phyloP scores from a whole-genome alignment of 1,140 invertebrate genomes.

The Harpegnathos saltator region DNA sequence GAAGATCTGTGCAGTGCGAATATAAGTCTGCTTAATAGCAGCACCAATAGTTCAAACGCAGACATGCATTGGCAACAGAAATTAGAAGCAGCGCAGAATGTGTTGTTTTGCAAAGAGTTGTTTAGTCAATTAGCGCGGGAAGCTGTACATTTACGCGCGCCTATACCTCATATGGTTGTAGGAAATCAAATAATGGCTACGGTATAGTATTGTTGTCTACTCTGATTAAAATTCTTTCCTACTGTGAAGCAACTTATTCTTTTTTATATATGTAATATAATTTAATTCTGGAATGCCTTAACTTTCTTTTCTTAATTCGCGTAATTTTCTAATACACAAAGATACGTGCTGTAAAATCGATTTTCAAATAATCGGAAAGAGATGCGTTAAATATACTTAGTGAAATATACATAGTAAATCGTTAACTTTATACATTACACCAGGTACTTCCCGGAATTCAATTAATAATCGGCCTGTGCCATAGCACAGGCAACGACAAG shows the following conservation, averaged over 20 bases:
- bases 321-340: too few relatives aligned
- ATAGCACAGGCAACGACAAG: slow-evolving; percentile 90
- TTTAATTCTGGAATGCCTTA: too few relatives aligned
- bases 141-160: slow-evolving; percentile 96
- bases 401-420: too few relatives aligned
- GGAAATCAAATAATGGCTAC: slow-evolving; percentile 99
- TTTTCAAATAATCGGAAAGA: too few relatives aligned
- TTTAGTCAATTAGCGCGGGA: slow-evolving; percentile 97
- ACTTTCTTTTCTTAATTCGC: too few relatives aligned
- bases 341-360: too few relatives aligned
- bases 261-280: too few relatives aligned
- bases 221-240: slow-evolving; percentile 46
- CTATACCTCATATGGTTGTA: slow-evolving; percentile 98
- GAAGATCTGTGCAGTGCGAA: slow-evolving; percentile 93
- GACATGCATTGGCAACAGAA: slow-evolving; percentile 97
- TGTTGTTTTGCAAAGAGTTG: slow-evolving; percentile 98
- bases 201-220: slow-evolving; percentile 84
- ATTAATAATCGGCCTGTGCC: slow-evolving; percentile 92
- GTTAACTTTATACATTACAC: slow-evolving; percentile 16
- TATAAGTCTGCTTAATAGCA: slow-evolving; percentile 90
- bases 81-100: slow-evolving; percentile 98
- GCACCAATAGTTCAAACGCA: slow-evolving; percentile 89
- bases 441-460: slow-evolving; percentile 97
- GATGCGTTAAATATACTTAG: too few relatives aligned
- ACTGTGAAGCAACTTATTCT: too few relatives aligned